These are phyloP conservation scores for Solea senegalensis DNA, from an alignment of 2,113 vertebrate genomes.

Conservation along the genomic window DNA sequence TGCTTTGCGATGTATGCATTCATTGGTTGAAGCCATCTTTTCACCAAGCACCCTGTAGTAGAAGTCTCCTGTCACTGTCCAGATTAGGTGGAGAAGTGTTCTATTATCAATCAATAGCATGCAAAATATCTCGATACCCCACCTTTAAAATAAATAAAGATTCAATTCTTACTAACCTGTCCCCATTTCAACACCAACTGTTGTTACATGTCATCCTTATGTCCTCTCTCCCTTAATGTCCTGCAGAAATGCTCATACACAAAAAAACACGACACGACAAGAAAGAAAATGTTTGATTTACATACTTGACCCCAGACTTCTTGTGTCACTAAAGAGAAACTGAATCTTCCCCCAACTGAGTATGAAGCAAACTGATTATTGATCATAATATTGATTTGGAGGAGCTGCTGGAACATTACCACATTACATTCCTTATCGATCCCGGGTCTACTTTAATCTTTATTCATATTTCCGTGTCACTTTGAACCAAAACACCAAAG, in stretches of 20 bases:
- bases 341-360: slow-evolving; percentile 11
- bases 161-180: too few relatives aligned
- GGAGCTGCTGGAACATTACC: not conserved
- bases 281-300: slow-evolving; percentile 8
- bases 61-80: too few relatives aligned
- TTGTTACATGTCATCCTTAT: not conserved
- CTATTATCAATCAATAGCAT: too few relatives aligned
- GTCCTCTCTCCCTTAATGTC: not conserved
- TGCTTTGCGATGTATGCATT: too few relatives aligned
- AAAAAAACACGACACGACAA: not conserved
- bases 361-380: slow-evolving; percentile 19
- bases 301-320: not conserved
- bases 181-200: not conserved
- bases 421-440: not conserved
- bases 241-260: not conserved
- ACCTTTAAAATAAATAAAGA: too few relatives aligned
- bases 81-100: too few relatives aligned
- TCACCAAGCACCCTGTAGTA: too few relatives aligned
- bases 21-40: too few relatives aligned
- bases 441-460: too few relatives aligned
- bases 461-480: too few relatives aligned
- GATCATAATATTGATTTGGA: slow-evolving; percentile 2
- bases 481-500: too few relatives aligned
- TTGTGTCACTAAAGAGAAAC: not conserved
- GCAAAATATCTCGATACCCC: too few relatives aligned